phyloP scores from a whole-genome alignment of 2,113 vertebrate species.

The Lepidiolamprologus cunningtoni region DNA sequence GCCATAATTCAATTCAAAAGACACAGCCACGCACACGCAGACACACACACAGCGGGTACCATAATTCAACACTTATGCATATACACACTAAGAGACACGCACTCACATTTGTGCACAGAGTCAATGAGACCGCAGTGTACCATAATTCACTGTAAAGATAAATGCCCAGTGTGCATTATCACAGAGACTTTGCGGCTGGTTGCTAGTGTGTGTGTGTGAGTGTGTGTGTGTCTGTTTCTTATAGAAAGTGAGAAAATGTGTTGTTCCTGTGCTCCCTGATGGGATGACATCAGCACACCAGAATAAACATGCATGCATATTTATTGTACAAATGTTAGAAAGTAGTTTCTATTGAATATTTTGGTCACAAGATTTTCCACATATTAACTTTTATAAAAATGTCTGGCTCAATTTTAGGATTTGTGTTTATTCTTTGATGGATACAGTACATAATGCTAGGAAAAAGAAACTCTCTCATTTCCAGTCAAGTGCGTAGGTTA shows the following conservation, averaged over 20 bases:
- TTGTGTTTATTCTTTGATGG: background rate
- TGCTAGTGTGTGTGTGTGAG: background rate
- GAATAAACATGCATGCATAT: background rate
- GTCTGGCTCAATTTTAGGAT: background rate
- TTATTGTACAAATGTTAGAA: background rate
- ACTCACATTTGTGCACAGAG: slow-evolving; percentile 30
- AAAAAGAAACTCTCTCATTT: background rate
- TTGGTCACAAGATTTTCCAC: background rate
- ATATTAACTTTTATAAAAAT: background rate
- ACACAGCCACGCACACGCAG: background rate
- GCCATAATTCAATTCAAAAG: slow-evolving; percentile 58
- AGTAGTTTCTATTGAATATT: background rate
- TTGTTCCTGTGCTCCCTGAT: background rate
- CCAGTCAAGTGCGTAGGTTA: background rate
- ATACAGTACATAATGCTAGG: background rate
- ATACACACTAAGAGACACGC: slow-evolving; percentile 31
- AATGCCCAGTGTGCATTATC: slow-evolving; percentile 59
- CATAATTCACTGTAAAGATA: slow-evolving; percentile 59
- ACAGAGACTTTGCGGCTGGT: background rate
- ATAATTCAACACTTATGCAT: slow-evolving; percentile 40
- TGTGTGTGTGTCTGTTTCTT: slow-evolving; percentile 1
- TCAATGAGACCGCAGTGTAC: slow-evolving; percentile 42
- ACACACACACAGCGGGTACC: background rate
- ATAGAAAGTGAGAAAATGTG: background rate
- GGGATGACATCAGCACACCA: slow-evolving; percentile 12